phyloP scores from a whole-genome alignment of 1,140 invertebrate species.

The Leguminivora glycinivorella region DNA sequence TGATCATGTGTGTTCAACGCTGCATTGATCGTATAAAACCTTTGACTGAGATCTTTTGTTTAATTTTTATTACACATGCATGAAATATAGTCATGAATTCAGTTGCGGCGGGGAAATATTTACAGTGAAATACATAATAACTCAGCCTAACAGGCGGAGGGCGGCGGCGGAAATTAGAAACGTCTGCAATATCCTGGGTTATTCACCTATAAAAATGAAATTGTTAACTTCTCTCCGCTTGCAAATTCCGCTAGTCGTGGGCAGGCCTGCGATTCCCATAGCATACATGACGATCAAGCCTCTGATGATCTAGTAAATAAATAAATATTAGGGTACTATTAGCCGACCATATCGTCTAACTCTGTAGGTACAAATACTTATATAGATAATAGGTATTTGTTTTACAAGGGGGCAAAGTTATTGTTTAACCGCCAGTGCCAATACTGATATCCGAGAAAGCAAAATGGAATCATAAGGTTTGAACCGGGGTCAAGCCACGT shows the following conservation, averaged over 20 bases:
- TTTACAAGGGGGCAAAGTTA: no score
- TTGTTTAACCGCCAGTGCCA: no score
- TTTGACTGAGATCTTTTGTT: not conserved
- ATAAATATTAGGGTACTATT: no score
- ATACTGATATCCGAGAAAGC: no score
- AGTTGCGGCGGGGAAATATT: slow-evolving; percentile 39
- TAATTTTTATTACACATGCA: not conserved
- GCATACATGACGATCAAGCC: not conserved
- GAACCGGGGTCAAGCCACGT: no score
- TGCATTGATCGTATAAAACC: no score
- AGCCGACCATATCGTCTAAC: no score
- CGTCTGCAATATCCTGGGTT: slow-evolving; percentile 54
- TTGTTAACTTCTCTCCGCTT: slow-evolving; percentile 39
- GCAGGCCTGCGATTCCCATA: not conserved
- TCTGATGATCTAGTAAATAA: no score
- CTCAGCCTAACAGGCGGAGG: slow-evolving; percentile 33
- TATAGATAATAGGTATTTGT: no score
- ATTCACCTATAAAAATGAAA: slow-evolving; percentile 53
- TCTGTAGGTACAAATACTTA: no score
- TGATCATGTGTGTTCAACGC: no score
- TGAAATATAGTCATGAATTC: slow-evolving; percentile 32
- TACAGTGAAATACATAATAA: slow-evolving; percentile 46
- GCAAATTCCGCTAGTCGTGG: slow-evolving; percentile 23
- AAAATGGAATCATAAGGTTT: no score
- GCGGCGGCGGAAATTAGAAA: slow-evolving; percentile 53